Evolutionary conservation across 1,140 invertebrate species (phyloP).

Genomic region (Drosophila neocordata): DNA sequence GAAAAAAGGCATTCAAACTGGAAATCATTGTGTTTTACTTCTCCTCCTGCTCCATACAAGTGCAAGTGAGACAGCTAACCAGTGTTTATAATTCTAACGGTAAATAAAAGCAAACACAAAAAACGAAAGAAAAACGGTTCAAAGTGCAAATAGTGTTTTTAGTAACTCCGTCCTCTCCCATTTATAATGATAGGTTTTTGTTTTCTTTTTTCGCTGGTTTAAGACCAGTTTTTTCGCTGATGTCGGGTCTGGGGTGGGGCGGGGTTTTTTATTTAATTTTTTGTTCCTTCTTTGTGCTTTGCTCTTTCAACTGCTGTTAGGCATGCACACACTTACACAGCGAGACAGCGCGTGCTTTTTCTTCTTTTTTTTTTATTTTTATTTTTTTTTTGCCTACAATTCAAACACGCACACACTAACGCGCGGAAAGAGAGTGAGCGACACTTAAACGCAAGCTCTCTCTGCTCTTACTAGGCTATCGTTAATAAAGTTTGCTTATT

Average conservation of each 20-base stretch:
- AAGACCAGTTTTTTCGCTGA: conserved; percentile 12
- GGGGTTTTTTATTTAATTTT: conserved; percentile 20
- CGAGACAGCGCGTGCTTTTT: conserved; percentile 13
- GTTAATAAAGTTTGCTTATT: no score
- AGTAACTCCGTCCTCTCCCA: background rate
- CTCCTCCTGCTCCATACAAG: background rate
- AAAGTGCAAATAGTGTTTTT: conserved; percentile 36
- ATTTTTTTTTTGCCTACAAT: background rate
- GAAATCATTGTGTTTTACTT: conserved; percentile 12
- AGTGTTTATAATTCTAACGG: conserved; percentile 54
- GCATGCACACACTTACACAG: conserved; percentile 18
- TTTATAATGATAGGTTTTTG: conserved; percentile 2
- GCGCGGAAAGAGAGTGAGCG: background rate
- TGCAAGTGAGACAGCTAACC: conserved; percentile 26
- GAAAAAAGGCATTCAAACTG: background rate
- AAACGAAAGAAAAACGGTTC: conserved; percentile 26
- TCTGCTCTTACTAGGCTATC: background rate
- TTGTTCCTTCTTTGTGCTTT: conserved; percentile 20
- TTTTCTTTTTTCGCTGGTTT: conserved; percentile 19
- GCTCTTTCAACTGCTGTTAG: conserved; percentile 15
- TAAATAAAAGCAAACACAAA: conserved; percentile 49
- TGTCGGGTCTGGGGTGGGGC: conserved; percentile 15
- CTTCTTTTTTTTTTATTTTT: conserved; percentile 1
- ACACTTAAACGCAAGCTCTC: conserved; percentile 14
- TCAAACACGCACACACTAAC: conserved; percentile 10